Evolutionary conservation across 2,888 invertebrate species (phyloP).

Genomic region (Eristalis pertinax): DNA sequence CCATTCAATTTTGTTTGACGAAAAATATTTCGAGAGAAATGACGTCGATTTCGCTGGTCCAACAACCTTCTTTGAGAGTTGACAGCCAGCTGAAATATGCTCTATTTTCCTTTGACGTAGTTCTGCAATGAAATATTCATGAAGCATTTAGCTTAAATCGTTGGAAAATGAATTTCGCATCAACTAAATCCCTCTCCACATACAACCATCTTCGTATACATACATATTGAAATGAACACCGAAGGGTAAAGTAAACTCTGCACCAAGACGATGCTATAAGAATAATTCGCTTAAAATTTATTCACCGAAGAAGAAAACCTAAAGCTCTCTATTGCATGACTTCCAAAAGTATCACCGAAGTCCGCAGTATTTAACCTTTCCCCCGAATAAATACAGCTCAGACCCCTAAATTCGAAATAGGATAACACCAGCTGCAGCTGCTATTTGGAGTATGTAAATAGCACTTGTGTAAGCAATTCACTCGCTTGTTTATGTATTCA

Average conservation of each 20-base stretch:
- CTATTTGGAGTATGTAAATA: neutral
- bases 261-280: neutral
- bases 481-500: neutral
- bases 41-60: too few species aligned
- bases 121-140: too few species aligned
- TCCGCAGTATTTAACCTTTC: neutral
- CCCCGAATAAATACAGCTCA: neutral
- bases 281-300: neutral
- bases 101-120: too few species aligned
- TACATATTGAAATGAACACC: neutral
- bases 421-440: neutral
- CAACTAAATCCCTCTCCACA: neutral
- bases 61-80: too few species aligned
- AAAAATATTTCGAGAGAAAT: too few species aligned
- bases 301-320: neutral
- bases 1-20: too few species aligned
- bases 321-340: neutral
- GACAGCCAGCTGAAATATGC: too few species aligned
- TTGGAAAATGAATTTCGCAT: neutral
- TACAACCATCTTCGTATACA: neutral
- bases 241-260: neutral
- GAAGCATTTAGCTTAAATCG: neutral
- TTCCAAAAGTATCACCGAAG: neutral
- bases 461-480: neutral
- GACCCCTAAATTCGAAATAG: neutral